These are phyloP conservation scores for Morpho deidamia DNA, from an alignment of 2,888 invertebrate species.

Conservation along the genomic window DNA sequence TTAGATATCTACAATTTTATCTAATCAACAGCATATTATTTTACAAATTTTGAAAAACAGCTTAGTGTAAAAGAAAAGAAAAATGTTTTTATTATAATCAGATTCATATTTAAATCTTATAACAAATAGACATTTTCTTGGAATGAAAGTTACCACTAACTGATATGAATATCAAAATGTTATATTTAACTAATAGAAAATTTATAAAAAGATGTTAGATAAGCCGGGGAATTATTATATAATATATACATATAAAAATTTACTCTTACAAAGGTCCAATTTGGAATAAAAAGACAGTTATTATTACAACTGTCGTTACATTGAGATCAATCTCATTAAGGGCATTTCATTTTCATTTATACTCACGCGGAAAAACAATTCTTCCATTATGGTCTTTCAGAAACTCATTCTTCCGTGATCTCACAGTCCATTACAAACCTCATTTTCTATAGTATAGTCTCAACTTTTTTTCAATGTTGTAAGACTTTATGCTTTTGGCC, in stretches of 20 bases:
- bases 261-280: conserved; percentile 53
- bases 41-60: background rate
- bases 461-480: conserved; percentile 12
- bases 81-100: background rate
- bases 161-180: conserved; percentile 41
- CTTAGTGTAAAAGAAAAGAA: too few species aligned
- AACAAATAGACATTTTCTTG: conserved; percentile 4
- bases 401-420: conserved; percentile 54
- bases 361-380: conserved; percentile 17
- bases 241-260: conserved; percentile 30
- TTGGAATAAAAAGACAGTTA: conserved; percentile 37
- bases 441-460: conserved; percentile 50
- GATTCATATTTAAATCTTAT: conserved; percentile 2
- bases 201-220: conserved; percentile 32
- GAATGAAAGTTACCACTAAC: conserved; percentile 36
- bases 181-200: conserved; percentile 36
- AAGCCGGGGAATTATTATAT: conserved; percentile 42
- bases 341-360: conserved; percentile 37
- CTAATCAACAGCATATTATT: background rate
- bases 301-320: conserved; percentile 34
- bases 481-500: background rate
- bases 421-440: conserved; percentile 53
- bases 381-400: conserved; percentile 53
- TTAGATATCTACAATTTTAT: background rate
- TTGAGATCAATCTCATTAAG: conserved; percentile 35